Evolutionary conservation across 1,140 invertebrate species (phyloP), one percentile per base, ranked within the genome.

Genomic region (Pseudomyrmex pallidus): DNA sequence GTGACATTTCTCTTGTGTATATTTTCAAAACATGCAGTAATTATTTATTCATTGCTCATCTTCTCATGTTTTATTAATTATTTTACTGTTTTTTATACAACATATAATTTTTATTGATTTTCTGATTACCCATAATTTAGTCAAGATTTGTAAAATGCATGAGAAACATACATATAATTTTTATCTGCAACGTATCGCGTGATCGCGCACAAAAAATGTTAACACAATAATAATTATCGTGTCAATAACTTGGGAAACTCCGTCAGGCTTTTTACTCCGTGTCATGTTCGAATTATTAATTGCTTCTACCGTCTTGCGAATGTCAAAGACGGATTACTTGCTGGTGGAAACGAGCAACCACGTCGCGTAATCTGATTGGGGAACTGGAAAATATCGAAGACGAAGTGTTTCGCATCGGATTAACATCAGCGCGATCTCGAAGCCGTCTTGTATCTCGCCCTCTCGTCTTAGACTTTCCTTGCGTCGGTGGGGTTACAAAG

Each of bases 331-430:
- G 12, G 15, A 13, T 52, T 56, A 17, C 56, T 44, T 50, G 56
- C 25, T 10, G 61, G 35, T 57, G 52, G 73, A 84, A 83, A 64
- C 50, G 74, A 62, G 59, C 54, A 48, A 56, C 35, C 52, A 5
- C 46, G 61, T 74, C 70, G 64, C 20, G 57, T 83, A 86, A 87
- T 86, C 72, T 59, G 52, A 70, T 59, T 13, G 64, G 44, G 63
- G 54, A 17, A 7, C 35, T 35, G 15, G 67, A 61, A 84, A 84
- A 87, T 74, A 78, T 87, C 66, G 61, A 83, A 46, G 56, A 9
- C 72, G 67, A 67, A 66, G 67, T 52, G 66, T 87, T 84, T 67
- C 85, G 50, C 59, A 62, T 83, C 48, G 80, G 85, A 63, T 67
- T 74, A 78, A 72, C 73, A 59, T 74, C 62, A 46, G 63, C 67